A percentile compares a stretch with the other conserved stretches of the same genome.
Evolutionary conservation across 2,113 vertebrate genomes (phyloP).

Genomic region (Candoia aspera): DNA sequence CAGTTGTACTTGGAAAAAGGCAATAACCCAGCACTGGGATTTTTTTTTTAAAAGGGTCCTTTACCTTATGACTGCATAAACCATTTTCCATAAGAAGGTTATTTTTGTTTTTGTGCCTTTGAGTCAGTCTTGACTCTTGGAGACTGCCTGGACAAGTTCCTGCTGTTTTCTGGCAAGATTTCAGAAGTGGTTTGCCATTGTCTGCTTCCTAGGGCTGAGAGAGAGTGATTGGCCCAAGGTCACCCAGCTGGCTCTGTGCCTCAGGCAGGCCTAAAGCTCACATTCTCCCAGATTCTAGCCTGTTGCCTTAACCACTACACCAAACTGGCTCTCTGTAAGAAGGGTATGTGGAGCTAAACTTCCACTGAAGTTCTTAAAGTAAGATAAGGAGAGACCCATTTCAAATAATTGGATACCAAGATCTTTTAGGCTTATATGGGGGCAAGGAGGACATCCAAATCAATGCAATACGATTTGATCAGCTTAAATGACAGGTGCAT

Average conservation of each 20-base stretch:
- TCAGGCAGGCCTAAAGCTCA: not conserved
- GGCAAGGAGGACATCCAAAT: not conserved
- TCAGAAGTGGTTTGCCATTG: not conserved
- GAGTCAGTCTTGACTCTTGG: not conserved
- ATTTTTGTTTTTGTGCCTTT: not conserved
- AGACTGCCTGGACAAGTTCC: not conserved
- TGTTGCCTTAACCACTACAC: not conserved
- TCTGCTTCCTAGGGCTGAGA: not conserved
- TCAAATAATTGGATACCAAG: not conserved
- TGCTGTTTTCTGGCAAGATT: not conserved
- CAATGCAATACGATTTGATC: not conserved
- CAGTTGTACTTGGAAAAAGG: not conserved
- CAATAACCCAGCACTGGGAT: not conserved
- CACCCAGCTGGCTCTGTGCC: not conserved
- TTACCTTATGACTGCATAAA: not conserved
- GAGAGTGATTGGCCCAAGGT: not conserved
- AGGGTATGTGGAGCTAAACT: not conserved
- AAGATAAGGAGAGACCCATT: not conserved
- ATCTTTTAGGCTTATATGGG: not conserved
- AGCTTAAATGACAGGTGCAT: not conserved
- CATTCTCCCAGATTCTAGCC: not conserved
- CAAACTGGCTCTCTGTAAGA: not conserved
- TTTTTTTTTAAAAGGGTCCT: not conserved
- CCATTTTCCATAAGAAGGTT: not conserved
- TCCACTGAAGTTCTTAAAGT: not conserved